These are phyloP conservation scores for Montipora capricornis DNA, from an alignment of 64 coral and sea anemone genomes.

Conservation along the genomic window DNA sequence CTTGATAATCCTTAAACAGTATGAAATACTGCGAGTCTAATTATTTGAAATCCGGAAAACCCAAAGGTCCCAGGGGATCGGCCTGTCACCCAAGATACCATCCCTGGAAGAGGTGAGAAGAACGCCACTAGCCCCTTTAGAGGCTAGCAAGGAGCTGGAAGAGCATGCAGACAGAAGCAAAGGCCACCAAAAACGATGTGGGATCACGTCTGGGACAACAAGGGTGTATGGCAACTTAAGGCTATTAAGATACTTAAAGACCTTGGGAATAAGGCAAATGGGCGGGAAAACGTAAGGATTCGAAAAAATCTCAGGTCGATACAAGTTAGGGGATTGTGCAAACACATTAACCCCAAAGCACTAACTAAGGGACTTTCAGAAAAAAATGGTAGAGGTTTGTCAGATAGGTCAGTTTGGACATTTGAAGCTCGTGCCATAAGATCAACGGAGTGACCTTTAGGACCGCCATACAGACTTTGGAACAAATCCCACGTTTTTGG, in stretches of 20 bases:
- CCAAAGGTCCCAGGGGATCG: constrained; percentile 61
- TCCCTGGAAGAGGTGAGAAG: constrained; percentile 5
- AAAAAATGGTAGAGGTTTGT: neutral
- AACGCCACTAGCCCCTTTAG: constrained; percentile 32
- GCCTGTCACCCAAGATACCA: constrained; percentile 13
- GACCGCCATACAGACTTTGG: neutral
- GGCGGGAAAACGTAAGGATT: too few species aligned
- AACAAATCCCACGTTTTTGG: constrained; percentile 13
- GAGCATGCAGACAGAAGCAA: constrained; percentile 15
- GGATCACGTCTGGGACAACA: constrained; percentile 39
- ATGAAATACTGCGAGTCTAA: neutral
- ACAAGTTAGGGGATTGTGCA: too few species aligned
- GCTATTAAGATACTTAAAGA: too few species aligned
- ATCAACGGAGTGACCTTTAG: constrained; percentile 41
- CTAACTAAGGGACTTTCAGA: neutral
- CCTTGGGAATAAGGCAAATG: too few species aligned
- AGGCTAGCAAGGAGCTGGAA: constrained; percentile 1
- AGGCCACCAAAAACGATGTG: constrained; percentile 55
- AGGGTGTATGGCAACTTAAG: neutral
- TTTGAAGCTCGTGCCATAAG: constrained; percentile 30
- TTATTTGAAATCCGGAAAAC: constrained; percentile 24
- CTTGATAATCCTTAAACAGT: neutral
- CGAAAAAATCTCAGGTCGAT: too few species aligned
- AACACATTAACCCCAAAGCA: neutral
- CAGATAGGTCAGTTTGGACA: too few species aligned